phyloP scores from a whole-genome alignment of 2,797 vertebrate genomes.

The Eleutherodactylus coqui region DNA sequence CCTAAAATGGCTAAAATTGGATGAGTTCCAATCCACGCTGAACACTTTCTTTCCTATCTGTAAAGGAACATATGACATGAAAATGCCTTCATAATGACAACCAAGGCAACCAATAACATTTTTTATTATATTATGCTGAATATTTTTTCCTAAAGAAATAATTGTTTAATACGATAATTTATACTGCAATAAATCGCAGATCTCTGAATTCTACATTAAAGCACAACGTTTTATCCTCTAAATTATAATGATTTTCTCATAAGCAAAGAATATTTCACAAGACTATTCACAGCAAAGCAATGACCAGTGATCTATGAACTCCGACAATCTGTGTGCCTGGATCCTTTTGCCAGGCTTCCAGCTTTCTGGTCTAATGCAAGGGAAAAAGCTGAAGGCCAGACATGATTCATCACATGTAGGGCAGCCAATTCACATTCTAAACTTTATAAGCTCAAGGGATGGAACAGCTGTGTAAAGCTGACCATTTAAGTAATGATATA shows the following conservation, averaged over 20 bases:
- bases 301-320: constrained; percentile 62
- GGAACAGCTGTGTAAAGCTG: constrained; percentile 62
- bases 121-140: not conserved
- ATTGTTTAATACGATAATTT: constrained; percentile 10
- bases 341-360: constrained; percentile 66
- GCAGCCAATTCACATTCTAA: constrained; percentile 65
- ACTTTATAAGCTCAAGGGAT: constrained; percentile 62
- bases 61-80: not conserved
- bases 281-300: constrained; percentile 46
- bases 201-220: not conserved
- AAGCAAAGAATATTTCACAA: constrained; percentile 47
- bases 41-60: not conserved
- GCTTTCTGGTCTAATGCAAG: constrained; percentile 57
- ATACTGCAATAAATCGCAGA: not conserved
- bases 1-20: not conserved
- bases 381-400: constrained; percentile 65
- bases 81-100: not conserved
- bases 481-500: constrained; percentile 61
- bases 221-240: constrained; percentile 2
- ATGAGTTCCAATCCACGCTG: not conserved
- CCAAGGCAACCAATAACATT: not conserved
- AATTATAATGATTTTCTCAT: constrained; percentile 55
- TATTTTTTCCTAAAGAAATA: not conserved
- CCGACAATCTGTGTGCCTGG: constrained; percentile 59
- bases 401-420: constrained; percentile 68